Conservation (phyloP, 35 echinoderm and acorn worm species). For the Acanthaster planci region DNA sequence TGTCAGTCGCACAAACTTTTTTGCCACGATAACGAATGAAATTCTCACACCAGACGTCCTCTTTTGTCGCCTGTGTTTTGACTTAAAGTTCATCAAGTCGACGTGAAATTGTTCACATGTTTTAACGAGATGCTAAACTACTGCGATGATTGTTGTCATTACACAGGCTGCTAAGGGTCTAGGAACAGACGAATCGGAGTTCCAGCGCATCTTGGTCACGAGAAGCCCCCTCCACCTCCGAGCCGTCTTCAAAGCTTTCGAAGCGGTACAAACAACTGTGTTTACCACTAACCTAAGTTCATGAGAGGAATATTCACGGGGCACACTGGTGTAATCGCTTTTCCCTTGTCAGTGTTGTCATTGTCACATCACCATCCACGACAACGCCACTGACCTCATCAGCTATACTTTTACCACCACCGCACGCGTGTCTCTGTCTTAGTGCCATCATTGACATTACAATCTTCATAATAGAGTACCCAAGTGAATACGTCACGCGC, state of each 20-base stretch:
- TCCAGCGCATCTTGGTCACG: conserved; percentile 80
- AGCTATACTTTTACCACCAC: too few species aligned
- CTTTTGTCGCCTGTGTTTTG: not conserved
- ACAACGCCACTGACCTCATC: too few species aligned
- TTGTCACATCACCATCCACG: too few species aligned
- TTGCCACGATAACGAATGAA: not conserved
- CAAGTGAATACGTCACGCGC: too few species aligned
- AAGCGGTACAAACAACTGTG: conserved; percentile 44
- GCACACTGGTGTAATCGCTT: too few species aligned
- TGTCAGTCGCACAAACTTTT: too few species aligned
- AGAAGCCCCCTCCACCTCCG: conserved; percentile 65
- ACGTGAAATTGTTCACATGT: not conserved
- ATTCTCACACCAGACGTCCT: not conserved
- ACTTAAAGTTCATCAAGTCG: not conserved
- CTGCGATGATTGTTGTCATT: too few species aligned
- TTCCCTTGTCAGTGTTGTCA: too few species aligned
- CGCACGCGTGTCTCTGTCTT: too few species aligned
- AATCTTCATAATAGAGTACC: too few species aligned
- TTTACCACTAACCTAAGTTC: not conserved
- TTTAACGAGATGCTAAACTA: not conserved
- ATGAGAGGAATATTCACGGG: too few species aligned
- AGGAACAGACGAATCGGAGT: conserved; percentile 93
- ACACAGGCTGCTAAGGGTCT: conserved; percentile 74
- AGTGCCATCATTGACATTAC: too few species aligned
- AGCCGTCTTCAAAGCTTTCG: conserved; percentile 68